Evolutionary conservation across 1,140 invertebrate species (phyloP).

Genomic region (Drosophila punjabiensis): DNA sequence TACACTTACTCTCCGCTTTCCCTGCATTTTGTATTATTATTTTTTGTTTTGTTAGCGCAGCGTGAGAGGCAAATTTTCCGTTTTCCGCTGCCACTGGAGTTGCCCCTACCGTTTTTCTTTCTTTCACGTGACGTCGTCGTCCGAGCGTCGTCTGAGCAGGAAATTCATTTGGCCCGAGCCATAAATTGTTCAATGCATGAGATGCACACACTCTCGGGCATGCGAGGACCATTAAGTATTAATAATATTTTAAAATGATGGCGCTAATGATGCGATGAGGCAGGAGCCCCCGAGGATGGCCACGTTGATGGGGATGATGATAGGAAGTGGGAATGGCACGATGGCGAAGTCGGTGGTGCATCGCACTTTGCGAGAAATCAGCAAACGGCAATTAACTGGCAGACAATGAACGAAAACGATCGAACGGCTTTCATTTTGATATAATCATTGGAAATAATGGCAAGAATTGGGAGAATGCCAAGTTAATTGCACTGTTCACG

Average conservation of each 20-base stretch:
- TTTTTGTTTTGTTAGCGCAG: conserved; percentile 63
- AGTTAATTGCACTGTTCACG: neutral
- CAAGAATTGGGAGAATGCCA: conserved; percentile 11
- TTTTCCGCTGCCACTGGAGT: conserved; percentile 59
- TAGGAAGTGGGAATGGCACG: conserved; percentile 2
- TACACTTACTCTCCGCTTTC: conserved; percentile 27
- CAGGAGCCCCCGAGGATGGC: conserved; percentile 31
- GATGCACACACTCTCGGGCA: conserved; percentile 45
- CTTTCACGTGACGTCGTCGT: conserved; percentile 47
- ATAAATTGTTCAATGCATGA: conserved; percentile 64
- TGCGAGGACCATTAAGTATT: conserved; percentile 75
- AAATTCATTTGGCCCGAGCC: conserved; percentile 78
- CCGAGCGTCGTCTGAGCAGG: conserved; percentile 72
- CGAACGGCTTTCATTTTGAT: conserved; percentile 57
- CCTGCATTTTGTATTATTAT: conserved; percentile 46
- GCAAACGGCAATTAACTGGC: conserved; percentile 65
- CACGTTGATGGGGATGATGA: conserved; percentile 4
- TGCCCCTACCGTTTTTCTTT: conserved; percentile 21
- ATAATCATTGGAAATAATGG: conserved; percentile 68
- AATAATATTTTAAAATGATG: conserved; percentile 81
- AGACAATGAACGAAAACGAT: conserved; percentile 55
- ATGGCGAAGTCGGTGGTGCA: conserved; percentile 12
- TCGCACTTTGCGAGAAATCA: conserved; percentile 43
- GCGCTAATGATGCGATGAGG: conserved; percentile 73
- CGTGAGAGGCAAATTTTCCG: conserved; percentile 72